phyloP scores from a whole-genome alignment of 2,113 vertebrate species.

The Salvelinus namaycush region DNA sequence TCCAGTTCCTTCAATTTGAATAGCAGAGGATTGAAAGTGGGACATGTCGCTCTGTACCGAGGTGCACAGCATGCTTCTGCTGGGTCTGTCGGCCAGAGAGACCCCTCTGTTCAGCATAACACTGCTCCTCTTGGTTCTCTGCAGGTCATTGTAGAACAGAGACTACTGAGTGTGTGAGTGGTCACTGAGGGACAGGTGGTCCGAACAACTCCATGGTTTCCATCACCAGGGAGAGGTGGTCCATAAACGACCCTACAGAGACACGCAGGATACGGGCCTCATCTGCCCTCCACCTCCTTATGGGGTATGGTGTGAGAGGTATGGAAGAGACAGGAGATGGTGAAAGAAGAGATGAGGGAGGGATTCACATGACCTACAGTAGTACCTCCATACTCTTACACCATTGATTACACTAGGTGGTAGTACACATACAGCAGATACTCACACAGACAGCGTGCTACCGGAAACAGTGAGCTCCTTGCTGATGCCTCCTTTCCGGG shows the following conservation, averaged over 20 bases:
- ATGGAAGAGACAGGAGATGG: no score
- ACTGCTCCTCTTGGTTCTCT: no score
- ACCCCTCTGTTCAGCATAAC: no score
- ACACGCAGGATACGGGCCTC: constrained; percentile 81
- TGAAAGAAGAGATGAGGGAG: not conserved
- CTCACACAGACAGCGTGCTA: constrained; percentile 75
- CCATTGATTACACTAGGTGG: no score
- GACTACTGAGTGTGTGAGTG: no score
- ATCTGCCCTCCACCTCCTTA: constrained; percentile 76
- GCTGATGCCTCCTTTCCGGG: constrained; percentile 74
- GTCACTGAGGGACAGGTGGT: constrained; percentile 55
- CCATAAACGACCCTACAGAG: constrained; percentile 80
- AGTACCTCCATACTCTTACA: no score
- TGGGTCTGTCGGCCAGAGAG: no score
- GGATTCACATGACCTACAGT: not conserved
- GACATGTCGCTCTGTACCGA: no score
- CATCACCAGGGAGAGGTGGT: constrained; percentile 79
- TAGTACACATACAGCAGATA: not conserved
- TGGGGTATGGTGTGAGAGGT: not conserved
- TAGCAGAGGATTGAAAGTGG: no score
- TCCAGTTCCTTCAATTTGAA: no score
- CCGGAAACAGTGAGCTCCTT: constrained; percentile 63
- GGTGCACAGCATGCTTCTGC: no score
- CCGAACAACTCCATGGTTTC: constrained; percentile 82
- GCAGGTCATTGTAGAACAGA: no score